Base-by-base conservation (phyloP, 1,140 invertebrate genomes). In the Aradophagus sp. region DNA sequence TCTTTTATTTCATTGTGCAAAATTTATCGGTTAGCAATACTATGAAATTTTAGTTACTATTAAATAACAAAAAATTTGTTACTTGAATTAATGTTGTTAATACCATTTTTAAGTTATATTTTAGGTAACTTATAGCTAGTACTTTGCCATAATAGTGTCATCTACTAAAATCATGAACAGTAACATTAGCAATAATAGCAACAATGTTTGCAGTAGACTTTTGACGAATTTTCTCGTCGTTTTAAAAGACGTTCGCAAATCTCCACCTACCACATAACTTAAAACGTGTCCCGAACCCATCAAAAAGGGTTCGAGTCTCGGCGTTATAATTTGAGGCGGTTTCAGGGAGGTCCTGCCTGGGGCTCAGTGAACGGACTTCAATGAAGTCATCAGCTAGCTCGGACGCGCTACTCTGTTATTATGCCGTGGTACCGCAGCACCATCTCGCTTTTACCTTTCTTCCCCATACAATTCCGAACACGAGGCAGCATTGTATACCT, bases 351-450 rank as follows among this genome's bases (percentile, higher is more conserved):
- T 84, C 83, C 80, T 77, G 77, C 76, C 72, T 52, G 65, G 38
- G 59, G 70, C 73, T 56, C 62, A 73, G 63, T 42, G 63, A 70
- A 59, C 63, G 62, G 72, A 77, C 80, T 84, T 85, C 81, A 85
- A 85, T 85, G 83, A 85, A 85, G 83, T 85, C 83, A 85, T 85
- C 83, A 84, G 83, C 83, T 83, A 84, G 82, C 75, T 71, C 63
- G 73, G 71, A 73, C 62, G 67, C 78, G 75, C 73, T 74, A 78
- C 78, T 80, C 83, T 84, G 82, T 85, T 84, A 85, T 85, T 85
- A 85, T 77, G 79, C 77, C 80, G 74, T 76, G 78, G 80, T 82
- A 82, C 83, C 83, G 83, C 83, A 79, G 74, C 81, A 84, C 81
- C 80, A 79, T 72, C 65, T 63, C 66, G 53, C 68, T 62, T 62